Evolutionary conservation across 1,140 invertebrate species (phyloP), one percentile per base, ranked within the genome.

Genomic region (Megathymus violae): DNA sequence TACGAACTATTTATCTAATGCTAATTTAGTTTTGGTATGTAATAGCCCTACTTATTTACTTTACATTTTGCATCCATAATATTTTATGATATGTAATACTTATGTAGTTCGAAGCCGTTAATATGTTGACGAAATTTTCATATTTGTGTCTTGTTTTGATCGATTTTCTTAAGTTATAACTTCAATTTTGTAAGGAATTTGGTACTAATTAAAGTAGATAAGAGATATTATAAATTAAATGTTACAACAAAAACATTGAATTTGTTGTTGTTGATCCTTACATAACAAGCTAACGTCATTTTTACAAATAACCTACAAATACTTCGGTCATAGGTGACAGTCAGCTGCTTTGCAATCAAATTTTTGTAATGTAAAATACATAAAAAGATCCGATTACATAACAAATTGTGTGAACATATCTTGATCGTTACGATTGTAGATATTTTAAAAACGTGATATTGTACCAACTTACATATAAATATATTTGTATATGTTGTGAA

Each of bases 241-340:
- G 9, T 13, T 50, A 15, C 11, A 74, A 67, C 19, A 63, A 72
- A 60, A 74, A 75, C 48, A 64, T 48, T 60, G 54, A 68, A 38
- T 66, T 74, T 80, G 67, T 77, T 79, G 65, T 81, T 86, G 69
- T 87, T 82, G 69, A 82, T 46, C 67, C 83, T 90, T 87, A 88
- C 84, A 87, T 87, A 90, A 89, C 82, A 83, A 64, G 56, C 48
- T 67, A 74, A 89, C 79, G 85, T 87, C 82, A 89, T 79, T 71
- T 72, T 79, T 70, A 51, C 67, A 69, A 76, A 74, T 86, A 86
- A 85, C 81, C 82, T 84, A 73, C 56, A 80, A 77, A 67, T 64
- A 22, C 63, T 50, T 47, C 34, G 31, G 38, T 59, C 48, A 62
- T 58, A 19, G 54, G 34, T 67, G 58, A 59, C 54, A 44, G 62